Percentiles rank a stretch among this genome's conserved stretches.
phyloP scores from a whole-genome alignment of 1,140 invertebrate species.

The Drosophila kurseongensis region DNA sequence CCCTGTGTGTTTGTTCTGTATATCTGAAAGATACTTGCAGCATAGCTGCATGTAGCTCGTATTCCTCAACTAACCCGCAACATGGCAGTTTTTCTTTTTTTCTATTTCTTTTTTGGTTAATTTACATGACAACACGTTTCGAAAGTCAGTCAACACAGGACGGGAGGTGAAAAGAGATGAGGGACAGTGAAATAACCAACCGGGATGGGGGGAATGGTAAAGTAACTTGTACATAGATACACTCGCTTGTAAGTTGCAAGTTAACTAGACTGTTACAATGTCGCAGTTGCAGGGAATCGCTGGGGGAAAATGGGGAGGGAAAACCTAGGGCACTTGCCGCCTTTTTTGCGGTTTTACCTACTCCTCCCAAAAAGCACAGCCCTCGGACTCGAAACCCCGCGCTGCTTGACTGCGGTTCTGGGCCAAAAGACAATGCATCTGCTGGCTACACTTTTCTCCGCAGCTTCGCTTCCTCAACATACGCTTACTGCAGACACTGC shows the following conservation, averaged over 20 bases:
- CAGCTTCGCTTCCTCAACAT: conserved; percentile 35
- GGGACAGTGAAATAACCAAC: conserved; percentile 21
- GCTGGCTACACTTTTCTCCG: conserved; percentile 22
- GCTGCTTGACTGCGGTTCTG: conserved; percentile 71
- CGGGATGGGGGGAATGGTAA: conserved; percentile 38
- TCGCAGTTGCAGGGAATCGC: conserved; percentile 16
- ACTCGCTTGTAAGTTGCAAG: conserved; percentile 71
- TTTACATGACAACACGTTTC: conserved; percentile 82
- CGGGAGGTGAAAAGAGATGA: conserved; percentile 17
- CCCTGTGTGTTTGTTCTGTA: conserved; percentile 51
- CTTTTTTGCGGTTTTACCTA: conserved; percentile 53
- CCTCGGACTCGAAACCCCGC: conserved; percentile 4
- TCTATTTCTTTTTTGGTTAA: conserved; percentile 64
- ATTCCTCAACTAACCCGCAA: conserved; percentile 55
- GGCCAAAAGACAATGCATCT: conserved; percentile 69
- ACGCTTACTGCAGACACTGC: conserved; percentile 56
- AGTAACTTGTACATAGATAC: conserved; percentile 73
- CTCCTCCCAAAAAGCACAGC: conserved; percentile 10
- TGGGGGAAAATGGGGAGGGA: background rate
- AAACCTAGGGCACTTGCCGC: conserved; percentile 55
- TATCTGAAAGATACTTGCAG: conserved; percentile 46
- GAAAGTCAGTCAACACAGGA: conserved; percentile 71
- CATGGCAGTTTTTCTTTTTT: conserved; percentile 40
- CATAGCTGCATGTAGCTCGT: conserved; percentile 29
- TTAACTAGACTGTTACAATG: conserved; percentile 81